Percentiles rank a stretch among this genome's conserved stretches.
Conservation (phyloP, 2,797 vertebrate genomes). For the Sebastolobus altivelis region DNA sequence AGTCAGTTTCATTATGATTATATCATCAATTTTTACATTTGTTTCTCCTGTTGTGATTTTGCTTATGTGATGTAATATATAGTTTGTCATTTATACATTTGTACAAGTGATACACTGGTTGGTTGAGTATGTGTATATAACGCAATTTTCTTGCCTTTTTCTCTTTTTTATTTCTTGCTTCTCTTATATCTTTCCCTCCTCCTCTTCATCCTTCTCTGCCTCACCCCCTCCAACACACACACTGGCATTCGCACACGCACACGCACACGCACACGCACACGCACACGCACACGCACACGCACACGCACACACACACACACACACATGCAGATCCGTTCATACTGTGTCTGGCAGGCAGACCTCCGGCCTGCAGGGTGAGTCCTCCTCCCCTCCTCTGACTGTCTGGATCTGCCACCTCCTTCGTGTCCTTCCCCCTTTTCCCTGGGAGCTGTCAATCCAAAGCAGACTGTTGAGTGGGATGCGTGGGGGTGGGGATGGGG, state of each 20-base stretch:
- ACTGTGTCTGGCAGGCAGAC: slow-evolving; percentile 72
- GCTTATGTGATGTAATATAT: not conserved
- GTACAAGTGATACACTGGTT: not conserved
- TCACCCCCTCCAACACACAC: slow-evolving; percentile 26
- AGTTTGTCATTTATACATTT: not conserved
- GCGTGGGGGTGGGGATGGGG: not conserved
- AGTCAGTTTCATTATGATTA: slow-evolving; percentile 19
- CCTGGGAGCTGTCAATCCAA: slow-evolving; percentile 73
- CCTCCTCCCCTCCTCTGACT: slow-evolving; percentile 55
- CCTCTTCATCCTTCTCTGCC: not conserved
- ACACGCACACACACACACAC: not conserved
- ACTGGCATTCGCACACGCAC: not conserved
- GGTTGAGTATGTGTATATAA: not conserved
- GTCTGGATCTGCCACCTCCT: slow-evolving; percentile 67
- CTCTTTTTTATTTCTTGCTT: not conserved
- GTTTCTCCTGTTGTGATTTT: not conserved
- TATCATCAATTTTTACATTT: not conserved
- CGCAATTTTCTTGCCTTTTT: not conserved
- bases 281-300: slow-evolving; percentile 3
- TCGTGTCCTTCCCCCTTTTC: slow-evolving; percentile 48
- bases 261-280: not conserved
- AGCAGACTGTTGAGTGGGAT: slow-evolving; percentile 48
- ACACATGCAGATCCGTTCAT: slow-evolving; percentile 50
- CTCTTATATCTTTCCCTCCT: not conserved
- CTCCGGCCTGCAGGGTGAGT: slow-evolving; percentile 66